Percentiles rank a stretch among this genome's conserved stretches.
Evolutionary conservation across 64 coral and sea anemone genomes (phyloP).

Genomic region (Montipora cactus): DNA sequence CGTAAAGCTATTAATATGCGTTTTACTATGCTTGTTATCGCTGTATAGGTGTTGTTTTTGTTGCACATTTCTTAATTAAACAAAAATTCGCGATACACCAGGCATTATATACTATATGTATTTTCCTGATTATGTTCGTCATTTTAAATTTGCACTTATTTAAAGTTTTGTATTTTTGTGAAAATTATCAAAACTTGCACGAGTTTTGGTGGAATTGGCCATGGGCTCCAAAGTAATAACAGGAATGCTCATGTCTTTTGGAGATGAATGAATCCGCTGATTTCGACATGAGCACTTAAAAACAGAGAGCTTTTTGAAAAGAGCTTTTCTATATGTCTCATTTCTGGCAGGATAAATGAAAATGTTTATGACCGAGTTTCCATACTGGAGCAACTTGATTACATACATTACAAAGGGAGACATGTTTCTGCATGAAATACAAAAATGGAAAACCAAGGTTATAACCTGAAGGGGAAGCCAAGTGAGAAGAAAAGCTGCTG

Average conservation of each 20-base stretch:
- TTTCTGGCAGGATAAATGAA: not conserved
- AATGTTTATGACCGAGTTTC: not conserved
- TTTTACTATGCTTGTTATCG: too few species aligned
- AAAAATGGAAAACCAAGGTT: not conserved
- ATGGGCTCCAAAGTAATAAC: not conserved
- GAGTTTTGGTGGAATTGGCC: not conserved
- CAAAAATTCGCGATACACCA: too few species aligned
- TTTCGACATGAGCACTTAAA: not conserved
- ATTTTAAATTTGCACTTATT: too few species aligned
- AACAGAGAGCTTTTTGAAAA: not conserved
- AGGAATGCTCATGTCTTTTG: too few species aligned
- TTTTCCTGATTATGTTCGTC: too few species aligned
- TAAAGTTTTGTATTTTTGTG: too few species aligned
- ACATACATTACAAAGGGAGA: not conserved
- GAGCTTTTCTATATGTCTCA: not conserved
- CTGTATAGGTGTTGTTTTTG: too few species aligned
- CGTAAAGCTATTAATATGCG: too few species aligned
- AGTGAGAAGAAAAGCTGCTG: not conserved
- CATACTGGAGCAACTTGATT: slow-evolving; percentile 14
- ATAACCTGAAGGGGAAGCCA: slow-evolving; percentile 66
- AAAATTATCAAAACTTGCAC: too few species aligned
- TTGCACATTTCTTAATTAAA: too few species aligned
- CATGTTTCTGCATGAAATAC: not conserved
- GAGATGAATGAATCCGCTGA: too few species aligned
- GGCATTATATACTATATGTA: too few species aligned